Percentiles rank a stretch among this genome's conserved stretches.
Conservation (phyloP, 2,113 vertebrate genomes). For the Clupea harengus region DNA sequence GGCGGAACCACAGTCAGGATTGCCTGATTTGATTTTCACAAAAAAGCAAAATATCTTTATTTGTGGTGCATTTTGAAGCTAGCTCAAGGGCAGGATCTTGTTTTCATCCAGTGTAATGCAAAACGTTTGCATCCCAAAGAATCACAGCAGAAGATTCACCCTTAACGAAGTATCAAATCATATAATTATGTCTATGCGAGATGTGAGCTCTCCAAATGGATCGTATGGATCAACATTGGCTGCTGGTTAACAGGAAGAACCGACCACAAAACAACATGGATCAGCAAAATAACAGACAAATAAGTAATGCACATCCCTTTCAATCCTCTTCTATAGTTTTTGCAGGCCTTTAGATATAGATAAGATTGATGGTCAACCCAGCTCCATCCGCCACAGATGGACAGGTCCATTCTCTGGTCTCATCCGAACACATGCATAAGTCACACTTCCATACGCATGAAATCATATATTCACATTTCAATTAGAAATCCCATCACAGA, state of each 20-base stretch:
- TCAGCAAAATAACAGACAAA: neutral
- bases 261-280: too few species aligned
- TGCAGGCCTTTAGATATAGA: neutral
- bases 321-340: neutral
- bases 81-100: neutral
- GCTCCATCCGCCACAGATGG: neutral
- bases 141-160: too few species aligned
- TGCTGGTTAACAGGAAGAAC: too few species aligned
- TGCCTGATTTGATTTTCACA: neutral
- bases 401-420: neutral
- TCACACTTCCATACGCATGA: conserved; percentile 13
- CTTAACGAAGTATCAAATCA: too few species aligned
- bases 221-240: too few species aligned
- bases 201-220: too few species aligned
- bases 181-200: too few species aligned
- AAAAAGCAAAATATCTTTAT: conserved; percentile 21
- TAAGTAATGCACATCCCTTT: neutral
- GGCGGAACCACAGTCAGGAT: neutral
- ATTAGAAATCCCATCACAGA: neutral
- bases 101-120: neutral
- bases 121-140: too few species aligned
- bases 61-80: conserved; percentile 5
- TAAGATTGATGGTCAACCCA: neutral
- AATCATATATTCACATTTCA: conserved; percentile 18
- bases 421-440: conserved; percentile 8